Conservation (phyloP, 2,888 invertebrate genomes). For the Biston betularia region DNA sequence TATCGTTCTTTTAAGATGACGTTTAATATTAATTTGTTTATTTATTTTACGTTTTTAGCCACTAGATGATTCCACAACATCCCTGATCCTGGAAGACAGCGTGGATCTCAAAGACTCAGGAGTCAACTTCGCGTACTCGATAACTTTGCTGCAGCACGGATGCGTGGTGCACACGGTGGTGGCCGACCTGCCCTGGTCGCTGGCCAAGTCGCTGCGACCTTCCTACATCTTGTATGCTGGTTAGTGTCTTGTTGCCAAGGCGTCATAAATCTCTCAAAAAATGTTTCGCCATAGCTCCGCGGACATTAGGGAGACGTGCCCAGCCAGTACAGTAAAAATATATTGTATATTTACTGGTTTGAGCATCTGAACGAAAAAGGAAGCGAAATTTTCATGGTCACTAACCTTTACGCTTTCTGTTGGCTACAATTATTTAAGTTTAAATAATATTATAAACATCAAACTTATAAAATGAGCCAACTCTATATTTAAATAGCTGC, state of each 20-base stretch:
- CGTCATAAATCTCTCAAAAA: no score
- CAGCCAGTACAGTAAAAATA: no score
- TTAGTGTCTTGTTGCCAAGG: constrained; percentile 49
- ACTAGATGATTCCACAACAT: constrained; percentile 85
- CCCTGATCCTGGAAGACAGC: constrained; percentile 80
- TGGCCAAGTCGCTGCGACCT: constrained; percentile 91
- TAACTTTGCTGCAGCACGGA: constrained; percentile 93
- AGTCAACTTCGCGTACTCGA: constrained; percentile 94
- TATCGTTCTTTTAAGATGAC: no score
- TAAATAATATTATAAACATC: neutral
- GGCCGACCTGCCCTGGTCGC: constrained; percentile 92
- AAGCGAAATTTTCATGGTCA: neutral
- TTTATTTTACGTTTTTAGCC: constrained; percentile 68
- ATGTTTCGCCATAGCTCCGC: no score
- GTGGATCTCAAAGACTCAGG: constrained; percentile 87
- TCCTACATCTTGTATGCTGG: constrained; percentile 91
- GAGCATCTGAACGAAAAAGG: neutral
- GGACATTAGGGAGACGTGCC: no score
- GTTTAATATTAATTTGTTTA: no score
- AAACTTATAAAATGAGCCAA: no score
- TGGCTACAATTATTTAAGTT: neutral
- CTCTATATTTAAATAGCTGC: no score
- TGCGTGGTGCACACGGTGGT: constrained; percentile 93
- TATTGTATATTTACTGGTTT: no score
- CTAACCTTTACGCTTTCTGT: neutral